These are phyloP conservation scores for Bubalus kerabau DNA, from an alignment of 2,113 vertebrate genomes.

Conservation along the genomic window DNA sequence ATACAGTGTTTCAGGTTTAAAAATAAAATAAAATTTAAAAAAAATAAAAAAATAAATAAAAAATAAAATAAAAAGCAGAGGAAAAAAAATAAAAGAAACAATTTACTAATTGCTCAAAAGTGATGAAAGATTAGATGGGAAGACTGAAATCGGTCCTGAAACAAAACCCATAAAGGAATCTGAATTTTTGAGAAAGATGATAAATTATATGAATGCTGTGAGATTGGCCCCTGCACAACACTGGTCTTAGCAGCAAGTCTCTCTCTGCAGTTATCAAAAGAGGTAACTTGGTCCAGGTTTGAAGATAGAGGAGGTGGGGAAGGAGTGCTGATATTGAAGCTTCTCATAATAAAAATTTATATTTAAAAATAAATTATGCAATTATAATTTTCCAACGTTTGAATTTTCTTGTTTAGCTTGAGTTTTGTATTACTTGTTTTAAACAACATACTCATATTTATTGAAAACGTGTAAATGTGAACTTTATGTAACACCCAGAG, in stretches of 20 bases:
- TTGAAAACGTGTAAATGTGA: constrained; percentile 21
- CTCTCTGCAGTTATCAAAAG: not conserved
- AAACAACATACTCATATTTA: not conserved
- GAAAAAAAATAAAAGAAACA: not conserved
- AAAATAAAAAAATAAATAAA: too few species aligned
- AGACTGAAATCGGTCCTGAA: not conserved
- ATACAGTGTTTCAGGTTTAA: too few species aligned
- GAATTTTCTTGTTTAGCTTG: not conserved
- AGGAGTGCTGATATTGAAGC: not conserved
- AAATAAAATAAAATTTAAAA: too few species aligned
- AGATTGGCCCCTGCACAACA: not conserved
- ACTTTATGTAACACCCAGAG: not conserved
- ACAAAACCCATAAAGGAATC: not conserved
- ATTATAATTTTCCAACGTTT: not conserved
- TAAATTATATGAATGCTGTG: not conserved
- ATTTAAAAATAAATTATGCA: not conserved
- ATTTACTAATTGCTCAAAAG: not conserved
- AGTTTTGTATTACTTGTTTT: not conserved
- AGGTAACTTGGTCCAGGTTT: not conserved
- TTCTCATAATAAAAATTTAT: not conserved
- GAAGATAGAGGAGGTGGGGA: not conserved
- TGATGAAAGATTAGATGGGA: not conserved
- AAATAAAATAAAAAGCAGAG: too few species aligned
- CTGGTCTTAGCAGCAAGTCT: not conserved
- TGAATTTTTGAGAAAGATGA: not conserved